phyloP scores from a whole-genome alignment of 2,888 invertebrate species.

The Aelia acuminata region DNA sequence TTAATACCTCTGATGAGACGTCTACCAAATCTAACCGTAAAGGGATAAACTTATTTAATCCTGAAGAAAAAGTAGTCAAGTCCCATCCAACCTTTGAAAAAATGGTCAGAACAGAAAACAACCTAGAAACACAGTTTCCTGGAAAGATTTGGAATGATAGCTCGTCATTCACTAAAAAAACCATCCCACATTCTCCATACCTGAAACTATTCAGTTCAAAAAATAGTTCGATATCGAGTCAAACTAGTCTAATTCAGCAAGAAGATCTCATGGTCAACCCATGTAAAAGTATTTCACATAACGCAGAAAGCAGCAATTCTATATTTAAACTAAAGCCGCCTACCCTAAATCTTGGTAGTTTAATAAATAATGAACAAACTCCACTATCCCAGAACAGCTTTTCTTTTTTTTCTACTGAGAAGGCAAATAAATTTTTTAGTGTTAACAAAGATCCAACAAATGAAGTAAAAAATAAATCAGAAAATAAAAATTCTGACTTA shows the following conservation, averaged over 20 bases:
- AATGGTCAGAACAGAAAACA: not conserved
- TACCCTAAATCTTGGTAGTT: not conserved
- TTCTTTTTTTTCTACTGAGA: not conserved
- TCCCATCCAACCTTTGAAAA: not conserved
- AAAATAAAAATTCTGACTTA: not conserved
- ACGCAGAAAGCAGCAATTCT: not conserved
- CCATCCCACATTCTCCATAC: slow-evolving; percentile 2
- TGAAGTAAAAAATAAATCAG: not conserved
- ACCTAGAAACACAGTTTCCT: not conserved
- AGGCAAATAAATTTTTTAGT: not conserved
- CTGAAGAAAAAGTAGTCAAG: not conserved
- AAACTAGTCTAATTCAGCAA: slow-evolving; percentile 25
- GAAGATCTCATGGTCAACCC: not conserved
- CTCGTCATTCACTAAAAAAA: not conserved
- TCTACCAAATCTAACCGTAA: not conserved
- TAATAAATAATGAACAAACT: not conserved
- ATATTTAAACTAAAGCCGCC: slow-evolving; percentile 12
- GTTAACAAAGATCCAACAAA: not conserved
- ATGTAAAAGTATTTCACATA: slow-evolving; percentile 24
- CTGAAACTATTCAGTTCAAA: not conserved
- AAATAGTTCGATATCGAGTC: not conserved
- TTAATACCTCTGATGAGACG: not conserved
- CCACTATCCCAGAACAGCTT: not conserved
- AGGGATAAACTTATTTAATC: not conserved
- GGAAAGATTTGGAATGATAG: not conserved